These are phyloP conservation scores for Hippocampus abdominalis DNA, from an alignment of 2,113 vertebrate genomes.

Conservation along the genomic window DNA sequence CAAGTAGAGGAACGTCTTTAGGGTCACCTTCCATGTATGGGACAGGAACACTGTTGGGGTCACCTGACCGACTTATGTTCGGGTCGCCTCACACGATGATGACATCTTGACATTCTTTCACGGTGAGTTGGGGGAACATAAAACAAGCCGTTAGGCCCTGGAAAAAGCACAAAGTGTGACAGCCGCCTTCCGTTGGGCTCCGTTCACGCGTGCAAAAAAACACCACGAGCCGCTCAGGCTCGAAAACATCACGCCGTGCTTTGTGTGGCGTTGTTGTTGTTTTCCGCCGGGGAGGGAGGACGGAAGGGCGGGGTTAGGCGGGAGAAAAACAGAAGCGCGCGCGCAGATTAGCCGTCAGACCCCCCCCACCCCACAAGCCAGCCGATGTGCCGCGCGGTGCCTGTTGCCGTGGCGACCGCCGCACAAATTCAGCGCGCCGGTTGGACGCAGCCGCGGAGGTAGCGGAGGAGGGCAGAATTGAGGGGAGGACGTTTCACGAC, in stretches of 20 bases:
- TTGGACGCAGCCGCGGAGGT: constrained; percentile 72
- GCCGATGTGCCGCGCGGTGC: constrained; percentile 61
- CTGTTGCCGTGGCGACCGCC: constrained; percentile 73
- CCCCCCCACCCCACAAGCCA: constrained; percentile 55
- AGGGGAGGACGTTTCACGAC: constrained; percentile 30
- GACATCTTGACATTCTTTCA: no score
- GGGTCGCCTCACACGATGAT: no score
- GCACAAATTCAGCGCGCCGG: constrained; percentile 76
- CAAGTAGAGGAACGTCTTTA: no score
- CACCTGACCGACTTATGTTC: no score
- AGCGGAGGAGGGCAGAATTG: constrained; percentile 44
- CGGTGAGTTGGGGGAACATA: no score
- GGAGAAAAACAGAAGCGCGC: constrained; percentile 58
- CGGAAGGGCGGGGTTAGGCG: constrained; percentile 50
- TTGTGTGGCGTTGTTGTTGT: constrained; percentile 60
- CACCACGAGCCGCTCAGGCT: constrained; percentile 20
- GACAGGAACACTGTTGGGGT: no score
- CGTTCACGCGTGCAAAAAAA: no score
- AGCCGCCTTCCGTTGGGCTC: no score
- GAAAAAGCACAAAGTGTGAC: no score
- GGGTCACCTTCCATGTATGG: not conserved
- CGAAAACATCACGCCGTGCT: constrained; percentile 58
- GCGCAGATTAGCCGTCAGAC: constrained; percentile 63
- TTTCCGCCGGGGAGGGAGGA: constrained; percentile 12
- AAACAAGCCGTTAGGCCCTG: no score